phyloP scores from a whole-genome alignment of 1,140 invertebrate species.

The Leptinotarsa texana region DNA sequence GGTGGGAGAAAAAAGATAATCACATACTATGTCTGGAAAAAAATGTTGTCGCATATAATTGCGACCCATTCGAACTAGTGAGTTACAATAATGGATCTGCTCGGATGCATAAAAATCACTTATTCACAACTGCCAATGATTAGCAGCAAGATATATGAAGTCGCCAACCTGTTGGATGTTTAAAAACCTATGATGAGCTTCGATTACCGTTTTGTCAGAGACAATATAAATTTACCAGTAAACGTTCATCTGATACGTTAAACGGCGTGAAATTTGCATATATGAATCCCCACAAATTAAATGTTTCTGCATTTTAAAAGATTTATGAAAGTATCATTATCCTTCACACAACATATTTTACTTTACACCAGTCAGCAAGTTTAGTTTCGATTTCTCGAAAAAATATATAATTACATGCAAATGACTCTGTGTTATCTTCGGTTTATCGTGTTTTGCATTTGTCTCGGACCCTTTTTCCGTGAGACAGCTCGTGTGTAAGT shows the following conservation, averaged over 20 bases:
- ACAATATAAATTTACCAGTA: constrained; percentile 21
- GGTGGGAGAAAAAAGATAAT: no score
- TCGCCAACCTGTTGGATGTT: background rate
- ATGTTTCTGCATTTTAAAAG: constrained; percentile 8
- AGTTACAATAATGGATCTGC: background rate
- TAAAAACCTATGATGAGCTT: background rate
- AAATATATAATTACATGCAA: constrained; percentile 23
- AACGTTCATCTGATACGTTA: constrained; percentile 25
- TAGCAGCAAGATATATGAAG: background rate
- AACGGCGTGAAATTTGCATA: constrained; percentile 22
- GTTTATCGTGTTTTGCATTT: constrained; percentile 12
- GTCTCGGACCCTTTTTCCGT: background rate
- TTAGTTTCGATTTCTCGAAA: constrained; percentile 17
- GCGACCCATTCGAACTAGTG: background rate
- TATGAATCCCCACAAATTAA: constrained; percentile 7
- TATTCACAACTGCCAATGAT: background rate
- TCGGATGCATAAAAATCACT: background rate
- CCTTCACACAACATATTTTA: constrained; percentile 17
- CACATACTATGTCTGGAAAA: no score
- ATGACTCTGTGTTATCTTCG: constrained; percentile 7
- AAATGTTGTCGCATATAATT: no score
- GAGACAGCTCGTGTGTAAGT: background rate
- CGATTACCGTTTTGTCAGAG: constrained; percentile 18
- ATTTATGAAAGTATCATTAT: constrained; percentile 27
- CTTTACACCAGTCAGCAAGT: constrained; percentile 7